phyloP scores from a whole-genome alignment of 2,888 invertebrate genomes.

The Eumacrocentrus americanus region DNA sequence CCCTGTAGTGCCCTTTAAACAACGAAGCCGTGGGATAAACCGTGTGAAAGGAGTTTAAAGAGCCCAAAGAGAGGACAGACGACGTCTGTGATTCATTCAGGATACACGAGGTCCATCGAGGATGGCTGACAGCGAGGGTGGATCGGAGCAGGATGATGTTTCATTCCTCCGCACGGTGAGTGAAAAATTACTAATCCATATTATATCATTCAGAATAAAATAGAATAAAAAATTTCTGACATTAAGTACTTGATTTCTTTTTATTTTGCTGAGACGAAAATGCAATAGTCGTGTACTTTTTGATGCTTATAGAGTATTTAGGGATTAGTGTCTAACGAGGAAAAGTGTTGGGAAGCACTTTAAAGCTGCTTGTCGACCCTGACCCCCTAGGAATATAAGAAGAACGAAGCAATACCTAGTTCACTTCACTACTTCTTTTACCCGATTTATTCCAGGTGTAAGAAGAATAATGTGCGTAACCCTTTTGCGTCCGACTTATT shows the following conservation, averaged over 20 bases:
- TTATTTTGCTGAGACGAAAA: too few species aligned
- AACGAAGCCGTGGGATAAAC: neutral
- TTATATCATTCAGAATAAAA: neutral
- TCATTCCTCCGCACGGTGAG: conserved; percentile 98
- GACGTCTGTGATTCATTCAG: conserved; percentile 1
- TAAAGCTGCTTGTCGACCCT: conserved; percentile 4
- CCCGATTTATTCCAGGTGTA: neutral
- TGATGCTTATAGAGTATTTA: too few species aligned
- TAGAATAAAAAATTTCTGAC: neutral
- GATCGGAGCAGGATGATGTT: conserved; percentile 99
- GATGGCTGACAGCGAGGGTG: conserved; percentile 94
- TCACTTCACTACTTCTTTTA: neutral
- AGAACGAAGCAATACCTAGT: neutral
- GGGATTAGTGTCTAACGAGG: neutral
- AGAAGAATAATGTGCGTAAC: too few species aligned
- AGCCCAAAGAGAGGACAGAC: neutral
- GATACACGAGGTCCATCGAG: conserved; percentile 27
- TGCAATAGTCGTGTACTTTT: too few species aligned
- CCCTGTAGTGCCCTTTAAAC: neutral
- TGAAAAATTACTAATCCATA: conserved; percentile 42
- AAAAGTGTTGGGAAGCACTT: conserved; percentile 20
- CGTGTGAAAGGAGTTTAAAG: conserved; percentile 7
- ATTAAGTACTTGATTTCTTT: too few species aligned
- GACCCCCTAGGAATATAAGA: neutral
- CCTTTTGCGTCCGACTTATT: conserved; percentile 7